These are phyloP conservation scores for Coreius guichenoti DNA, from an alignment of 2,797 vertebrate species.

Conservation along the genomic window DNA sequence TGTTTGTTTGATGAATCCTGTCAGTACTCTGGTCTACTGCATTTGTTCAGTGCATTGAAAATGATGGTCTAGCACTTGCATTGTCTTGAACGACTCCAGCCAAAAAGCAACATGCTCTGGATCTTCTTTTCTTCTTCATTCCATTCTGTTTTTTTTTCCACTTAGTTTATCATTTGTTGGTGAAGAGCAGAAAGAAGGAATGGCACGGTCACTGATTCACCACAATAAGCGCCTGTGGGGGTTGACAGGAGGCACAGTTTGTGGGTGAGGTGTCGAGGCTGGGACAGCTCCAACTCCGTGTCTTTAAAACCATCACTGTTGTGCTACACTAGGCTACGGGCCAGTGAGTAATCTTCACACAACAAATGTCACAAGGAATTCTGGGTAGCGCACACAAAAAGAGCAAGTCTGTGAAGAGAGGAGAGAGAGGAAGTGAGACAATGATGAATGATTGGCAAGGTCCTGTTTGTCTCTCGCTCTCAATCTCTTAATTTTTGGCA, in stretches of 20 bases:
- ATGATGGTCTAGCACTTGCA: constrained; percentile 77
- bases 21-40: constrained; percentile 35
- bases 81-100: constrained; percentile 75
- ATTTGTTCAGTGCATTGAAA: constrained; percentile 68
- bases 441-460: constrained; percentile 19
- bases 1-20: constrained; percentile 18
- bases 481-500: constrained; percentile 38
- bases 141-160: constrained; percentile 69
- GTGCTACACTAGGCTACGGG: constrained; percentile 68
- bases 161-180: constrained; percentile 60
- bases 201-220: constrained; percentile 82
- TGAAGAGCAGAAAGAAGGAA: constrained; percentile 73
- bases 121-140: constrained; percentile 76
- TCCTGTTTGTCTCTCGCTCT: constrained; percentile 14
- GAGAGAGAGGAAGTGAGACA: constrained; percentile 22
- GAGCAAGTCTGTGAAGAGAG: constrained; percentile 34
- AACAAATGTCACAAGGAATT: constrained; percentile 70
- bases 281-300: constrained; percentile 76
- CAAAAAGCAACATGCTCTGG: constrained; percentile 74
- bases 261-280: constrained; percentile 74
- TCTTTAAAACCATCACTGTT: constrained; percentile 77
- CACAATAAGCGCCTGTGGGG: constrained; percentile 75
- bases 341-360: constrained; percentile 75
- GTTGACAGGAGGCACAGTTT: constrained; percentile 72
- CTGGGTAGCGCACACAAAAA: constrained; percentile 66